Evolutionary conservation across 2,888 invertebrate genomes (phyloP), one percentile per base, ranked within the genome.

Genomic region (Pristionchus entomophagus): DNA sequence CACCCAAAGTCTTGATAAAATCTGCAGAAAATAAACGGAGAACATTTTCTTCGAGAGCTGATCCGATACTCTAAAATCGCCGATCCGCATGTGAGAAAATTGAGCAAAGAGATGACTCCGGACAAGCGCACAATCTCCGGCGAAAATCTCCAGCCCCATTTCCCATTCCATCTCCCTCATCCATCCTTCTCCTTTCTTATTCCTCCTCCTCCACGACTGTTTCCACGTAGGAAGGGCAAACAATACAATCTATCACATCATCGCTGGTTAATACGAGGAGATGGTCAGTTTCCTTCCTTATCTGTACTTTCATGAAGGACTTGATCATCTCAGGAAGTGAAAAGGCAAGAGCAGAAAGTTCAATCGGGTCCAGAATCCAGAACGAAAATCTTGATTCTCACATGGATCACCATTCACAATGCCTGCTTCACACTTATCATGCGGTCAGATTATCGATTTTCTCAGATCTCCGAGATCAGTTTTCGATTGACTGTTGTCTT

Each of bases 391-490:
- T 19, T 29, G 0, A 73, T 73, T 0, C 73, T 73, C 2, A 22
- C 38, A 45, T 73, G 73, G 73, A 73, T 73, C 38, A n/a, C 22
- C 41, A 45, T 73, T 2, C 73, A 73, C 45, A 73, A 73, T 26
- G 73, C 73, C 41, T 22, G 22, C 10, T 73, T 73, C 45, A 73
- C 73, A 19, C 73, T 73, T 0, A 73, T 73, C 22, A 73, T 73
- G 41, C 29, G 73, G 73, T 73, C 12, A 26, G 26, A 26, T 4
- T 73, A n/a, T 41, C 73, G 38, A 45, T 45, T 69, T 19, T 38
- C 10, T 38, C 4, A 4, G 3, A 5, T 6, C 22, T 3, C 2
- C 5, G 29, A 26, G 26, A 59, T 59, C 59, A 26, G n/a, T n/a
- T n/a, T n/a, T n/a, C n/a, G 19, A 56, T 5, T 10, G 19, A 14